These are phyloP conservation scores for Microctenopoma lineatum DNA, from an alignment of 2,797 vertebrate species.

Conservation along the genomic window DNA sequence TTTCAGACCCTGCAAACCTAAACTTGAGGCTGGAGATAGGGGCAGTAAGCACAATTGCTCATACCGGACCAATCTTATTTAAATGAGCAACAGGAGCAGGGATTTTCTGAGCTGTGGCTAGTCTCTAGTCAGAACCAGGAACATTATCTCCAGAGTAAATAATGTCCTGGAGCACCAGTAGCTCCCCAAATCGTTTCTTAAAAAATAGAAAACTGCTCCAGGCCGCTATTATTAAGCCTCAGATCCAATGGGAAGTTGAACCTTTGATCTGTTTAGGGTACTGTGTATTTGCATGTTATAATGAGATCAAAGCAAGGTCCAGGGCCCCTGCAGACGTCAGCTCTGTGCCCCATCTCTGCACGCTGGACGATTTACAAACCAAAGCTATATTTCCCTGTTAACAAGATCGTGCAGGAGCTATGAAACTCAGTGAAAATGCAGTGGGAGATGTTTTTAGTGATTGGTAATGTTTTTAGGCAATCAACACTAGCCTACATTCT, in stretches of 20 bases:
- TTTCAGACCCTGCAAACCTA: conserved; percentile 70
- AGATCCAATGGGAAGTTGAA: conserved; percentile 83
- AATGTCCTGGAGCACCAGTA: conserved; percentile 81
- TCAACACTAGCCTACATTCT: conserved; percentile 54
- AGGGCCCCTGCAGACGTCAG: conserved; percentile 74
- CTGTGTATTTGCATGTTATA: conserved; percentile 87
- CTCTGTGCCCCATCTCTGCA: conserved; percentile 59
- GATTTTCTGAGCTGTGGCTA: conserved; percentile 74
- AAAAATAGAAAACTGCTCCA: conserved; percentile 78
- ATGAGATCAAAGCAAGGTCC: conserved; percentile 85
- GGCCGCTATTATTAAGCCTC: conserved; percentile 83
- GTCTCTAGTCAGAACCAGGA: conserved; percentile 80
- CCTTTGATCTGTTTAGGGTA: conserved; percentile 88
- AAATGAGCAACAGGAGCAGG: conserved; percentile 80
- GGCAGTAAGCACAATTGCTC: conserved; percentile 60
- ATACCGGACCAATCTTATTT: conserved; percentile 80
- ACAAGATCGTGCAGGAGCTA: conserved; percentile 62
- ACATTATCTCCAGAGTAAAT: conserved; percentile 86
- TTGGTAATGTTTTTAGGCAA: conserved; percentile 57
- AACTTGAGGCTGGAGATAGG: conserved; percentile 77
- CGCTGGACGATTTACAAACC: conserved; percentile 65
- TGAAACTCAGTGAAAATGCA: conserved; percentile 57
- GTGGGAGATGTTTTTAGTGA: conserved; percentile 19
- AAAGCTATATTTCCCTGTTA: conserved; percentile 66
- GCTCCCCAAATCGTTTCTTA: conserved; percentile 81